phyloP scores from a whole-genome alignment of 2,113 vertebrate genomes.

The Natator depressus region DNA sequence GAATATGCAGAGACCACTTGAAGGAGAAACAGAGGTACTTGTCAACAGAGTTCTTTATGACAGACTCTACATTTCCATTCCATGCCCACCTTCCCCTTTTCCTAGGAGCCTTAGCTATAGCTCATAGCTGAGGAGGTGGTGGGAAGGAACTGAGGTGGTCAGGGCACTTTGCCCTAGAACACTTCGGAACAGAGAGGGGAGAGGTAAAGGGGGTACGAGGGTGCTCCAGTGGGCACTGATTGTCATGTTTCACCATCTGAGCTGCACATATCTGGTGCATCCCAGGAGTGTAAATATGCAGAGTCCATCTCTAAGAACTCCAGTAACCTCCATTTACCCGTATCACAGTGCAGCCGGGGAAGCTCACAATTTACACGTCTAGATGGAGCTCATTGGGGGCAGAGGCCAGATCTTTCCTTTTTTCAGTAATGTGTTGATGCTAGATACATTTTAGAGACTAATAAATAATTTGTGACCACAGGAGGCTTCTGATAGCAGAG shows the following conservation, averaged over 20 bases:
- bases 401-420: neutral
- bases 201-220: neutral
- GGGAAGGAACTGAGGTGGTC: neutral
- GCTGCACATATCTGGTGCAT: neutral
- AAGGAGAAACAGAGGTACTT: neutral
- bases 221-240: neutral
- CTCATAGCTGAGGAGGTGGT: neutral
- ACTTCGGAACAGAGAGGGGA: neutral
- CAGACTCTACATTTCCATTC: neutral
- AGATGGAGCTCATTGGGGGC: neutral
- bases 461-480: neutral
- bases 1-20: neutral
- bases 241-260: neutral
- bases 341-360: neutral
- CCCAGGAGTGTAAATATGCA: neutral
- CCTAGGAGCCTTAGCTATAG: neutral
- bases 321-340: neutral
- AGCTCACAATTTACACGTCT: neutral
- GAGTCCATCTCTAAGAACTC: neutral
- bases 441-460: neutral
- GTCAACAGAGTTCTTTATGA: neutral
- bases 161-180: neutral
- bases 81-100: neutral
- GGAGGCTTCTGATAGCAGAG: neutral
- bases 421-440: neutral